Base-by-base conservation (phyloP, 2,113 vertebrate species). In the Varanus salvator region DNA sequence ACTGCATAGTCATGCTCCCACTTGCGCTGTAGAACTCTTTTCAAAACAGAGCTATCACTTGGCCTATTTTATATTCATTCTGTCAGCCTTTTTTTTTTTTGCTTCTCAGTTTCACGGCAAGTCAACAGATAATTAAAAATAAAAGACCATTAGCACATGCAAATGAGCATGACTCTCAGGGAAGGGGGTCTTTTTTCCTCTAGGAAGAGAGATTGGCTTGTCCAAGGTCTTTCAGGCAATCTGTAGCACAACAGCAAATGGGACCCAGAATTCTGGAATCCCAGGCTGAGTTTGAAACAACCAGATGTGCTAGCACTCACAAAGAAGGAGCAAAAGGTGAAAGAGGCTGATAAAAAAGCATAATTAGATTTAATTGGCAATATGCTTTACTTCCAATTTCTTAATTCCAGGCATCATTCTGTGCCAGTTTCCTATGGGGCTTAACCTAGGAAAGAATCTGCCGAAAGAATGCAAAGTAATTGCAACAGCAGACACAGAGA, bases 361-460 rank as follows among this genome's bases (percentile, higher is more conserved):
- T 85, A 57, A 68, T 92, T 91, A 74, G 87, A 57, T 82, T 90
- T 38, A 94, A 57, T 25, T 87, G 88, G 84, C 87, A 71, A 68
- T 80, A 78, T 84, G 34, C 38, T 5, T 38, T 69, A 85, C 14
- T 44, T 50, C 78, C 8, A 0, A 72, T 87, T 91, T 81, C 34
- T 78, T 90, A 84, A 89, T 82, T 34, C 21, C 80, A 1, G 14
- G 25, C 54, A 60, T 54, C 80, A 25, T 0, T 54, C 6, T 34
- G 15, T 81, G 54, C 76, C 69, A 84, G 66, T 84, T 93, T 89
- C 90, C 78, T 78, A 82, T 74, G 8, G 31, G 12, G 29, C 25
- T 92, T 85, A 72, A 60, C 91, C 83, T 34, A 75, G 60, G 29
- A 87, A 89, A 54, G 6, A 44, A 69, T 90, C 38, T 54, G 23